Base-by-base conservation (phyloP, 2,888 invertebrate species). In the Ichneumoninae sp. region DNA sequence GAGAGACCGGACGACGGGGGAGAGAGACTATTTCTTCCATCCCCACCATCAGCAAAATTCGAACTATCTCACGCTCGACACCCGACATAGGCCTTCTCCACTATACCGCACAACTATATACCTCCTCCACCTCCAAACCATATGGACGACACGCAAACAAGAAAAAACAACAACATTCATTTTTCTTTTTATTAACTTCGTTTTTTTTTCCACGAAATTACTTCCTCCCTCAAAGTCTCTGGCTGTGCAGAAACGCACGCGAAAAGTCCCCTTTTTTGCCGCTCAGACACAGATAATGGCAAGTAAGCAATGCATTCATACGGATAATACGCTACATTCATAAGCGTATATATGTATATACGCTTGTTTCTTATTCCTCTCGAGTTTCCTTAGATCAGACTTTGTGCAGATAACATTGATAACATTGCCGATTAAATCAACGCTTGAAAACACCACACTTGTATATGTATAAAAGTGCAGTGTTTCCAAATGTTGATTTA, bases 21-120 rank as follows among this genome's bases (percentile, higher is more conserved):
- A 57, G 72, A 76, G 76, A 68, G 80, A 80, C 75, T 82, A 76
- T 80, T 80, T 84, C 86, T 86, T 84, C 83, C 85, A 83, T 82
- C 86, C 87, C 87, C 87, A 79, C 77, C 83, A 33, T 62, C 33
- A 79, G 72, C 69, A 65, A 78, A 84, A 79, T 82, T 84, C 75
- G 79, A 86, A 86, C 82, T 82, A 84, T 84, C 84, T 82, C 82
- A 84, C 84, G 84, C 84, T 84, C 82, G 70, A 62, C 62, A 62
- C 66, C 36, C 52, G 36, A 66, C 69, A 65, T 79, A 79, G 44
- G 62, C 62, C 62, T 60, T 33, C 33, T 65, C 44, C 40, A 68
- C 68, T 68, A 26, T 44, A 68, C 68, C 44, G 26, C 19, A 22
- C 68, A 47, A 44, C 40, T 26, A 47, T 68, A 78, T 33, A 81